Evolutionary conservation across 2,888 invertebrate genomes (phyloP).

Genomic region (Diaperis boleti): DNA sequence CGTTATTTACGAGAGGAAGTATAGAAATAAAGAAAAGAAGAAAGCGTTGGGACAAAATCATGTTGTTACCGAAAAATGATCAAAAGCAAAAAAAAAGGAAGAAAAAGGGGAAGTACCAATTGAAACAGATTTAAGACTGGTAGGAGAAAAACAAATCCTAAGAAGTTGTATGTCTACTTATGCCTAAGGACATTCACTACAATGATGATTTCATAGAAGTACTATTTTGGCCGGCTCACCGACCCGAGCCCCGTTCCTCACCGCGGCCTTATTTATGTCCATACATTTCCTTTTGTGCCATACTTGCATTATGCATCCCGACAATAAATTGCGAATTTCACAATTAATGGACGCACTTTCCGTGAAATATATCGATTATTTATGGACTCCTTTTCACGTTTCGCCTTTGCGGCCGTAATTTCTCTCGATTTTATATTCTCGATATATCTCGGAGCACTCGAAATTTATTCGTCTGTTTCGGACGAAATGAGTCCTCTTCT

Average conservation of each 20-base stretch:
- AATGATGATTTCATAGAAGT: too few species aligned
- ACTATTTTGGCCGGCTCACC: neutral
- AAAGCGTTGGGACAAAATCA: too few species aligned
- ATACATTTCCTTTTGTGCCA: constrained; percentile 28
- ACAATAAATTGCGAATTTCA: constrained; percentile 53
- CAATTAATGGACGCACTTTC: constrained; percentile 54
- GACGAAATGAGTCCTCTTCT: neutral
- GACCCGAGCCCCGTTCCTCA: neutral
- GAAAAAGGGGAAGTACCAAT: too few species aligned
- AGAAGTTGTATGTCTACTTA: too few species aligned
- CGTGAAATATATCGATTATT: constrained; percentile 55
- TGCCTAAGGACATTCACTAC: too few species aligned
- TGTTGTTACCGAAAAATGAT: too few species aligned
- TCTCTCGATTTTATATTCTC: constrained; percentile 34
- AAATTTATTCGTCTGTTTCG: neutral
- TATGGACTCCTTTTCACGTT: constrained; percentile 49
- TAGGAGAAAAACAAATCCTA: too few species aligned
- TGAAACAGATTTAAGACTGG: too few species aligned
- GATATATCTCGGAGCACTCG: neutral
- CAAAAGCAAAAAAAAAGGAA: too few species aligned
- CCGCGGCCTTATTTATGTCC: neutral
- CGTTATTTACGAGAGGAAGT: too few species aligned
- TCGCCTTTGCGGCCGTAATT: constrained; percentile 41
- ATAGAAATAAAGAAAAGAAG: too few species aligned
- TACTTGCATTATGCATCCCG: constrained; percentile 33